These are phyloP conservation scores for Myotis daubentonii DNA, from an alignment of 2,797 vertebrate genomes.

Conservation along the genomic window DNA sequence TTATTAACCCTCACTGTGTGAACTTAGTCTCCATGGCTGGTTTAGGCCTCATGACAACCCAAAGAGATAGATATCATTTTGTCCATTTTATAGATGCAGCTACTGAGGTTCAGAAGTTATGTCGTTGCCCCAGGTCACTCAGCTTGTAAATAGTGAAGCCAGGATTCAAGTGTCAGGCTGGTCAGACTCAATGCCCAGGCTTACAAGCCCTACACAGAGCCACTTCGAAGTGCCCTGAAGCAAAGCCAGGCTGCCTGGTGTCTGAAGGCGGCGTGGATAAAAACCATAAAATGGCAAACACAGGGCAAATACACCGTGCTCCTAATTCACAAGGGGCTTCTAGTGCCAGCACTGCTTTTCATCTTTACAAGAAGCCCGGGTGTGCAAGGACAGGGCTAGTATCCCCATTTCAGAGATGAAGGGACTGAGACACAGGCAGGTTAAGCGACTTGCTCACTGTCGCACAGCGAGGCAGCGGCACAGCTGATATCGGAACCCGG, in stretches of 20 bases:
- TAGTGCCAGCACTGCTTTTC: background rate
- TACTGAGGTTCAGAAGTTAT: background rate
- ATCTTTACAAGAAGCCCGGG: background rate
- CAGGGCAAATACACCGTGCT: background rate
- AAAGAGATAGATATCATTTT: background rate
- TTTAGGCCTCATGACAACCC: background rate
- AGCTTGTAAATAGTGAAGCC: background rate
- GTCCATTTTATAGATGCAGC: background rate
- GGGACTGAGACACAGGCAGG: slow-evolving; percentile 57
- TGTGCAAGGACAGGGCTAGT: background rate
- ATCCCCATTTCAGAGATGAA: slow-evolving; percentile 71
- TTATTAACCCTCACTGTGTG: background rate
- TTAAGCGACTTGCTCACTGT: slow-evolving; percentile 32
- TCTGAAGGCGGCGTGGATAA: background rate
- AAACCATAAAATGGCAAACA: background rate
- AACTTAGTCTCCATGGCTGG: background rate
- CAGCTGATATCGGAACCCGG: slow-evolving; percentile 54
- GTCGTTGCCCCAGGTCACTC: background rate
- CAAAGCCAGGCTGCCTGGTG: background rate
- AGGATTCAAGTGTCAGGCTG: background rate
- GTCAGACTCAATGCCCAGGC: background rate
- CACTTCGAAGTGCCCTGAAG: background rate
- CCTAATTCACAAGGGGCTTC: background rate
- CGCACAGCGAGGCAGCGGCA: background rate
- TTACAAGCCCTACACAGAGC: background rate